Evolutionary conservation across 2,797 vertebrate genomes (phyloP), one percentile per base, ranked within the genome.

Genomic region (Leptodactylus fallax): DNA sequence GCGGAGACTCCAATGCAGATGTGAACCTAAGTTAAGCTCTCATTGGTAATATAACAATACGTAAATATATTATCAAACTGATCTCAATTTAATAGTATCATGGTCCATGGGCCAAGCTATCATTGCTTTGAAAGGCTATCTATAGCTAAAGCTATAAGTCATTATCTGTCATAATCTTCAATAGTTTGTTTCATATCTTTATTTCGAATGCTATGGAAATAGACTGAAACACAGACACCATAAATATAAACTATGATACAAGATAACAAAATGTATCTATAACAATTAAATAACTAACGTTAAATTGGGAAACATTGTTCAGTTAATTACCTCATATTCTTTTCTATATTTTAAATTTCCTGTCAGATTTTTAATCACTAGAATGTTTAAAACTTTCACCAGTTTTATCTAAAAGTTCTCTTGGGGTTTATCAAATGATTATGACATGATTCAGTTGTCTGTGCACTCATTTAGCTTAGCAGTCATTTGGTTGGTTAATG

Each of bases 381-480:
- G 14, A 67, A 82, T 69, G 61, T 69, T 69, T 83, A 67, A 85
- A 86, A 79, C 47, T 53, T 77, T 55, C 63, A 55, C 14, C 21
- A 17, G 47, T 77, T 79, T 86, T 47, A 80, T 71, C n/a, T 71
- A 27, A 86, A 78, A 71, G 21, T 23, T 36, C 77, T 58, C 61
- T n/a, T 10, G 61, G 51, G 60, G 7, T 80, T 86, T 86, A 86
- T 80, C 63, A 80, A 47, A 80, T 67, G 27, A 67, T 86, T 80
- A 79, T 86, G 74, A 79, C 85, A 86, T 80, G 25, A 71, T 80
- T 65, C 74, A 49, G 47, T 77, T 85, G 72, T 53, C 72, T 77
- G 49, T 79, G 10, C 63, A 47, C 51, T 80, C 63, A 69, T 86
- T 86, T 81, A 82, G 56, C 60, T 51, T 76, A 76, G 79, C 74